Conservation (phyloP, 2,888 invertebrate species). For the Phoenoteleia sp. region DNA sequence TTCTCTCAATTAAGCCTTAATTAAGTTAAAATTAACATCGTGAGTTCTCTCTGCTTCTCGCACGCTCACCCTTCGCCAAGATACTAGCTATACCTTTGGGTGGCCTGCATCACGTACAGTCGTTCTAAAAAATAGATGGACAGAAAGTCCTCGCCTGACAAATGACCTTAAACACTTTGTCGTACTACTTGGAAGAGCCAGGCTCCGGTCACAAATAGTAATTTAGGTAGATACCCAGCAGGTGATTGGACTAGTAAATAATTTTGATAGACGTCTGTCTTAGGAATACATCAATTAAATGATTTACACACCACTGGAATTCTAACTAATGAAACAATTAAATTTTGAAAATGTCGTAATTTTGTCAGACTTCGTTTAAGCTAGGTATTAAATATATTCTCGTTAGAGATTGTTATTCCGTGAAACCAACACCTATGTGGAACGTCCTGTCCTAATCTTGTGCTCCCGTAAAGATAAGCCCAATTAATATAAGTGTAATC, state of each 20-base stretch:
- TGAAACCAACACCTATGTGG: too few species aligned
- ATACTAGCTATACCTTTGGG: conserved; percentile 84
- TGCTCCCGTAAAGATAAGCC: conserved; percentile 17
- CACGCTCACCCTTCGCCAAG: conserved; percentile 73
- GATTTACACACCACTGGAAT: too few species aligned
- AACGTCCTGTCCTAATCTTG: conserved; percentile 26
- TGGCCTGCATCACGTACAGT: conserved; percentile 84
- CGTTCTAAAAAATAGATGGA: conserved; percentile 77
- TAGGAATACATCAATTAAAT: too few species aligned
- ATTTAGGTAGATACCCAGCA: conserved; percentile 2
- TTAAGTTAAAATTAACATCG: conserved; percentile 87
- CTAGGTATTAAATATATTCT: too few species aligned
- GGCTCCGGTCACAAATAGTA: conserved; percentile 32
- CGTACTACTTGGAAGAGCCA: conserved; percentile 28
- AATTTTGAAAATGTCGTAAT: too few species aligned
- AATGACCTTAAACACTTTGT: conserved; percentile 67
- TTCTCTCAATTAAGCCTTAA: conserved; percentile 87
- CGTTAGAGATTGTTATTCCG: too few species aligned
- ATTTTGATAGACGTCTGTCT: not conserved
- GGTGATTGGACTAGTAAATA: not conserved
- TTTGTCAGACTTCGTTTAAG: too few species aligned
- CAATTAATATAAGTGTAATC: conserved; percentile 63
- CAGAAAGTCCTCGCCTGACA: conserved; percentile 56
- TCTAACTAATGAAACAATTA: too few species aligned
- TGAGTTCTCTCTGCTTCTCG: conserved; percentile 82